Conservation (phyloP, 2,113 vertebrate genomes). For the Camelus bactrianus region DNA sequence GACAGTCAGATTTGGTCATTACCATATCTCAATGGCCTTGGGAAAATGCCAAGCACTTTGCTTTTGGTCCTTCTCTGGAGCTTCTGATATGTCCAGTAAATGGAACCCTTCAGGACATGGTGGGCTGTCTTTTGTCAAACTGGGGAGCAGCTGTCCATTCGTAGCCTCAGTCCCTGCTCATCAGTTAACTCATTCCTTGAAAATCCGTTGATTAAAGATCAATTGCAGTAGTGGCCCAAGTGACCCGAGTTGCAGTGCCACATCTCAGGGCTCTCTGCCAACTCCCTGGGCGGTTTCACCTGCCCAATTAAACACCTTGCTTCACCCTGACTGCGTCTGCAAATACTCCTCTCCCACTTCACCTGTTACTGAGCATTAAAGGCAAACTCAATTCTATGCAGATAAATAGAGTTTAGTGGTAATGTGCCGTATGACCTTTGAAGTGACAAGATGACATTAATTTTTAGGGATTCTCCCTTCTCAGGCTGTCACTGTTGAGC, state of each 20-base stretch:
- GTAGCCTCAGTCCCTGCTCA: neutral
- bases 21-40: neutral
- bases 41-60: neutral
- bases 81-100: neutral
- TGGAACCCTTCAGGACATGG: neutral
- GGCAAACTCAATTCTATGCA: constrained; percentile 84
- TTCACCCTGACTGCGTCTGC: neutral
- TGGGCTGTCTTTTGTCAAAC: neutral
- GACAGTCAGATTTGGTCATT: neutral
- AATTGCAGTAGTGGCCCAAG: neutral
- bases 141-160: neutral
- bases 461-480: constrained; percentile 86
- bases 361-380: constrained; percentile 80
- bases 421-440: constrained; percentile 82
- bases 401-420: constrained; percentile 85
- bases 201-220: constrained; percentile 53
- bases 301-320: constrained; percentile 62
- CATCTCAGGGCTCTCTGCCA: constrained; percentile 46
- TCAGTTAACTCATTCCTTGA: neutral
- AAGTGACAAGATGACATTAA: constrained; percentile 87
- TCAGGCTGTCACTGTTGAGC: constrained; percentile 81
- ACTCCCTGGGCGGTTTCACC: constrained; percentile 1
- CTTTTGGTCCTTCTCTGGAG: neutral
- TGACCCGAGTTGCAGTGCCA: neutral
- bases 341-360: constrained; percentile 31